Evolutionary conservation across 1,140 invertebrate genomes (phyloP), one percentile per base, ranked within the genome.

Genomic region (Drosophila bocqueti): DNA sequence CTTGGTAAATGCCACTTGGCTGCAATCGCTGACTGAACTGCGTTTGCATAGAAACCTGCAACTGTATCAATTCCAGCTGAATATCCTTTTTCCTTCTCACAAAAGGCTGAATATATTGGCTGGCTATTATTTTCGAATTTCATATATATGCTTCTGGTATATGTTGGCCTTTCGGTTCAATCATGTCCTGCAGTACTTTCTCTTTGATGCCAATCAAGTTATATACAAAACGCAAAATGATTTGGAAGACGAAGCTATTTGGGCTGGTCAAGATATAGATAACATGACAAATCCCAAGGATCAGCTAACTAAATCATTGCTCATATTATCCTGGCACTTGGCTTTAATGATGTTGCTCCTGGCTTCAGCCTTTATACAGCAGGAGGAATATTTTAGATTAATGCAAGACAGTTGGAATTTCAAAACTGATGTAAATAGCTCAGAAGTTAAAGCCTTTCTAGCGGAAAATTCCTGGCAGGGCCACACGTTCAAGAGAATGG

Each of bases 111-210:
- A 86, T 29, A 42, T 72, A 10, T 29, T 55, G 38, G 75, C 75
- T 38, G 79, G 65, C 9, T 43, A 29, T 24, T 86, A 82, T 29
- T 86, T 86, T 24, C 31, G 47, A 24, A 16, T 52, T 3, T 54
- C 69, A 0, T 86, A 71, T 26, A 46, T 49, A 10, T 64, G 55
- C n/a, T 50, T 58, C 16, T 6, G 46, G 2, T 21, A 18, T 4
- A 15, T 76, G 3, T 15, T 82, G 15, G 40, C 13, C 6, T 21
- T 79, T 43, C 61, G 47, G 8, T 67, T 62, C 24, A 54, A 47
- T 11, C 18, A 49, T 10, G 55, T 71, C 34, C 0, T 75, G 1
- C 18, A 45, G 13, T 13, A 21, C 3, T 58, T 66, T 5, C 10
- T 15, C 16, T 76, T 72, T 29, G 60, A 82, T 13, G 24, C 54